Percentiles rank a stretch among this genome's conserved stretches.
These are phyloP conservation scores for Rallus limicola DNA, from an alignment of 2,113 vertebrate genomes.

Conservation along the genomic window DNA sequence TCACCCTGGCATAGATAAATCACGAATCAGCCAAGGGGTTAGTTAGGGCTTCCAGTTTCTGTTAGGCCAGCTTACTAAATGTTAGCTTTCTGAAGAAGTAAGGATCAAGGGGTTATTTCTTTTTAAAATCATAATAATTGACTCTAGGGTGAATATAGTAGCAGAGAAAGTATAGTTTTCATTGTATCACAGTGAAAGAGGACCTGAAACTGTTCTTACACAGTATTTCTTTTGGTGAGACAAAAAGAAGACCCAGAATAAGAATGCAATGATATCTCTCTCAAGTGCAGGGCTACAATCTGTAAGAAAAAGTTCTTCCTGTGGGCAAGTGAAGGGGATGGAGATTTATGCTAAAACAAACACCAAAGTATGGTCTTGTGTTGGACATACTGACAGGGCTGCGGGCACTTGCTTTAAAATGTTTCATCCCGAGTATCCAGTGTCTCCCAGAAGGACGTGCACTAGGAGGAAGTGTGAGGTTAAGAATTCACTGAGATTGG, in stretches of 20 bases:
- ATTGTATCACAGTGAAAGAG: background rate
- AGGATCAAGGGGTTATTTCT: background rate
- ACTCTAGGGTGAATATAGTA: background rate
- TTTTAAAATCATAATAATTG: background rate
- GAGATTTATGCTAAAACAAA: conserved; percentile 65
- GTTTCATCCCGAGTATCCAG: conserved; percentile 74
- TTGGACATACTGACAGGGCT: conserved; percentile 65
- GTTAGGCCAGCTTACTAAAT: background rate
- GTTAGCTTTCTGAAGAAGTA: background rate
- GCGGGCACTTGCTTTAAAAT: conserved; percentile 58
- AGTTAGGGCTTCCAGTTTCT: conserved; percentile 28
- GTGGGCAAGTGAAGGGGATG: conserved; percentile 69
- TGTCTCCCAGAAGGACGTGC: conserved; percentile 79
- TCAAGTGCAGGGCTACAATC: background rate
- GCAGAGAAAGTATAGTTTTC: background rate
- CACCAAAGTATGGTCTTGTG: conserved; percentile 56
- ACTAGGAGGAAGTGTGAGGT: conserved; percentile 78
- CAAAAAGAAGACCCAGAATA: background rate
- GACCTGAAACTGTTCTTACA: background rate
- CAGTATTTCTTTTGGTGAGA: background rate
- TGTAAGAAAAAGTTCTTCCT: conserved; percentile 65
- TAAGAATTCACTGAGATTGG: conserved; percentile 79
- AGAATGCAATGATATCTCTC: background rate
- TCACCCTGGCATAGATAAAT: conserved; percentile 58
- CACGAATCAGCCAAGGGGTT: background rate